Base-by-base conservation (phyloP, 2,113 vertebrate species). In the Steatornis caripensis region DNA sequence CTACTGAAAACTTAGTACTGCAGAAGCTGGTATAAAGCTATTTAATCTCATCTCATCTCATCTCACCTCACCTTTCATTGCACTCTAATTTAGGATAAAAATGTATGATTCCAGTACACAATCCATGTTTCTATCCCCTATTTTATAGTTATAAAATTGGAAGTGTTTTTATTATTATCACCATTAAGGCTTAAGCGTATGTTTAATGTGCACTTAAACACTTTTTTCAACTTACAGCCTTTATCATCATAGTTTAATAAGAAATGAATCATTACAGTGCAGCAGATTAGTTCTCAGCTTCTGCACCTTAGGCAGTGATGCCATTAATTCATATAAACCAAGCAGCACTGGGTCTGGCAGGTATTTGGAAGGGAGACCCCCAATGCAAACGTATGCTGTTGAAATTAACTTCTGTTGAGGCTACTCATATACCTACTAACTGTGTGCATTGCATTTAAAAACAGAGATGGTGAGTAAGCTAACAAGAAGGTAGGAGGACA, bases 181-280 rank as follows among this genome's bases (percentile, higher is more conserved):
- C 36, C 61, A 94, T 94, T 93, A 95, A 81, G 72, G 69, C 29
- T 94, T 94, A 95, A 93, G 68, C 68, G 68, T 68, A 66, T 19
- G 4, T 84, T 96, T 96, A 95, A 96, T 75, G 36, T 78, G 34
- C 76, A 64, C 53, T 95, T 89, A 96, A 96, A 71, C 15, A 92
- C 6, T 77, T 93, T 81, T 75, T 94, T 90, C 36, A 93, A 84
- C 85, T 81, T 86, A 46, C 6, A 12, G 71, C 64, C 71, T 81
- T 93, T 84, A 93, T 97, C 90, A 75, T 75, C 6, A 1, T 24
- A 69, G 36, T 65, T 22, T 75, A 93, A 94, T 92, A 78, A 83
- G 62, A 91, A 87, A 18, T 23, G 86, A 69, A 91, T 91, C 39
- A 93, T 92, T 87, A 82, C 14, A 91, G 80, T 72, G 70, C 39